A percentile compares a stretch with the other conserved stretches of the same genome.
Evolutionary conservation across 2,888 invertebrate species (phyloP).

Genomic region (Leptinotarsa peninsularis): DNA sequence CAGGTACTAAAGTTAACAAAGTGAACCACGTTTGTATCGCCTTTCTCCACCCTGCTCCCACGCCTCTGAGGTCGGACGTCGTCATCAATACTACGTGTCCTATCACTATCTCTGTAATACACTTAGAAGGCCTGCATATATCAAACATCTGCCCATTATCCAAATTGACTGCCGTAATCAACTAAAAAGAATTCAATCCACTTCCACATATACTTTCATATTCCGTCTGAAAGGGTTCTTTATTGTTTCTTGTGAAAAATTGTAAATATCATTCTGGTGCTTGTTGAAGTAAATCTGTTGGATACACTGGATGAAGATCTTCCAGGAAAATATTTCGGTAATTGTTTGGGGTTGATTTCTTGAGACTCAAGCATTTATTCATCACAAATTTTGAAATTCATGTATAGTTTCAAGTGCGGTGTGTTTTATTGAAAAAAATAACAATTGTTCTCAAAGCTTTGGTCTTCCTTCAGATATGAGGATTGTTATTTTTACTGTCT

Average conservation of each 20-base stretch:
- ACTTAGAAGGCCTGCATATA: slow-evolving; percentile 64
- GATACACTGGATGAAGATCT: background rate
- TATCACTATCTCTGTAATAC: slow-evolving; percentile 64
- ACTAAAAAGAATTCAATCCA: slow-evolving; percentile 66
- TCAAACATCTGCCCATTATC: slow-evolving; percentile 67
- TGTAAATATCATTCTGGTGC: slow-evolving; percentile 22
- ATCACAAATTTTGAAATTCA: no score
- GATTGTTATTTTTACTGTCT: no score
- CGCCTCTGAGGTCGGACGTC: slow-evolving; percentile 40
- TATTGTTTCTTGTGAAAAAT: slow-evolving; percentile 47
- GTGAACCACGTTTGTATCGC: no score
- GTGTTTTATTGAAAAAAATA: no score
- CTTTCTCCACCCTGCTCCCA: background rate
- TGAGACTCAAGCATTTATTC: no score
- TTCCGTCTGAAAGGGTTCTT: slow-evolving; percentile 56
- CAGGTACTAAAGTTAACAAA: no score
- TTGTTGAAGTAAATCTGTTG: background rate
- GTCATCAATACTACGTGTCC: slow-evolving; percentile 63
- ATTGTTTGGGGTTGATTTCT: background rate
- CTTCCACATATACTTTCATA: slow-evolving; percentile 61
- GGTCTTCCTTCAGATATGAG: no score
- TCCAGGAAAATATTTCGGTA: background rate
- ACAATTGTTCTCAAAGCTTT: no score
- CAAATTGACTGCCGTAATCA: slow-evolving; percentile 67
- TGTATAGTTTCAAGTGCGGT: no score